Evolutionary conservation across 2,888 invertebrate species (phyloP).

Genomic region (Bruchidius siliquastri): DNA sequence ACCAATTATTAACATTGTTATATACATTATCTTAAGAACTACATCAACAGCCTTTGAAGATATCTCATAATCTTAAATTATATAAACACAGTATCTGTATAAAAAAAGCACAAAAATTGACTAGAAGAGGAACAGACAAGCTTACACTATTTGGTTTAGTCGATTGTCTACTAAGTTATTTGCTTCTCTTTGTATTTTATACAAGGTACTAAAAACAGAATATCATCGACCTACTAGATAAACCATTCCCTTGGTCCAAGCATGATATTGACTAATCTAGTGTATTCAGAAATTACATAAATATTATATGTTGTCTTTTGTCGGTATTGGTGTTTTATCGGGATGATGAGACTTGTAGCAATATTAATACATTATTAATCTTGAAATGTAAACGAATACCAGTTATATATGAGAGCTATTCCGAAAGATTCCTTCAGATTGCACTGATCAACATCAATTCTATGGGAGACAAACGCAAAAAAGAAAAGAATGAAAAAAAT

Average conservation of each 20-base stretch:
- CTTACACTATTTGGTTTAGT: conserved; percentile 14
- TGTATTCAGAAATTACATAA: too few relatives aligned
- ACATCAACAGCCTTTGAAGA: conserved; percentile 37
- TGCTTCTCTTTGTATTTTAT: conserved; percentile 7
- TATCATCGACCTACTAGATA: background rate
- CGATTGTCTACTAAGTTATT: conserved; percentile 30
- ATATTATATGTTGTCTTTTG: too few relatives aligned
- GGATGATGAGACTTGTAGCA: too few relatives aligned
- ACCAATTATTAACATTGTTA: background rate
- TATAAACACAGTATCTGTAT: conserved; percentile 20
- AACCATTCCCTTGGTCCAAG: background rate
- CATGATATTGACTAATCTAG: too few relatives aligned
- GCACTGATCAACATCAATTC: too few relatives aligned
- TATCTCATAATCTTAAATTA: conserved; percentile 13
- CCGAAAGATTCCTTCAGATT: too few relatives aligned
- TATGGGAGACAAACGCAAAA: too few relatives aligned
- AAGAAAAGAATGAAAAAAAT: too few relatives aligned
- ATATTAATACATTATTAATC: too few relatives aligned
- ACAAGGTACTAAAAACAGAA: background rate
- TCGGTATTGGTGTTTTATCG: too few relatives aligned
- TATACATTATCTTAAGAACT: conserved; percentile 14
- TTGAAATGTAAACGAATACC: too few relatives aligned
- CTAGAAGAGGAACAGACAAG: conserved; percentile 42
- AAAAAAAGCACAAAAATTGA: conserved; percentile 34
- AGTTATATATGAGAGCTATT: too few relatives aligned